These are phyloP conservation scores for Meda fulgida DNA, from an alignment of 2,797 vertebrate genomes.

Conservation along the genomic window DNA sequence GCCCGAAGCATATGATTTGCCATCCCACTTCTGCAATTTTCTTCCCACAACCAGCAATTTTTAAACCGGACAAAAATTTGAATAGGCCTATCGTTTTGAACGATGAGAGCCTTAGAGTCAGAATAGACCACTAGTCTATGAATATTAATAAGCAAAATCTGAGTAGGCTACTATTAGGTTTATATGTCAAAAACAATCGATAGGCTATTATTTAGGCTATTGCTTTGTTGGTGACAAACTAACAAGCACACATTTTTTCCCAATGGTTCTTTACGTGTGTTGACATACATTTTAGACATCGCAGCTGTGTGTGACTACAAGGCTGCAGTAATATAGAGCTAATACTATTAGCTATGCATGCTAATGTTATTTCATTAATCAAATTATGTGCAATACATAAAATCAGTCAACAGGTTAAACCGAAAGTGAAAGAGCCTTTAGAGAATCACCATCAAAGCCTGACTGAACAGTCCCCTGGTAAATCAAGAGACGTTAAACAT, in stretches of 20 bases:
- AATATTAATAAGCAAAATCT: not conserved
- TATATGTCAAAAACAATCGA: not conserved
- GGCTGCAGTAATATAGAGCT: not conserved
- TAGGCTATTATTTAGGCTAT: not conserved
- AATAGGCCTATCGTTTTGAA: not conserved
- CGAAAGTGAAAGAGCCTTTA: not conserved
- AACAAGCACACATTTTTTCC: not conserved
- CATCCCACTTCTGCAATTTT: not conserved
- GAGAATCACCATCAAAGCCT: conserved; percentile 3
- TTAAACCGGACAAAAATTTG: not conserved
- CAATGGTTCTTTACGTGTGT: not conserved
- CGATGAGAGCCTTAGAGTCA: not conserved
- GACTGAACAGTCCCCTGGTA: not conserved
- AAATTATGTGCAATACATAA: not conserved
- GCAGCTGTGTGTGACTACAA: not conserved
- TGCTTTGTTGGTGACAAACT: not conserved
- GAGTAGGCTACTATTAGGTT: not conserved
- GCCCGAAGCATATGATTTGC: not conserved
- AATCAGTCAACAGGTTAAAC: conserved; percentile 27
- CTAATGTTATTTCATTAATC: not conserved
- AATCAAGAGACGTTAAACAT: not conserved
- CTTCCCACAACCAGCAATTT: not conserved
- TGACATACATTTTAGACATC: not conserved
- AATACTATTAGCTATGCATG: not conserved
- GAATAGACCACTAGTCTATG: no score